phyloP scores from a whole-genome alignment of 2,113 vertebrate species.

The Archilochus colubris region DNA sequence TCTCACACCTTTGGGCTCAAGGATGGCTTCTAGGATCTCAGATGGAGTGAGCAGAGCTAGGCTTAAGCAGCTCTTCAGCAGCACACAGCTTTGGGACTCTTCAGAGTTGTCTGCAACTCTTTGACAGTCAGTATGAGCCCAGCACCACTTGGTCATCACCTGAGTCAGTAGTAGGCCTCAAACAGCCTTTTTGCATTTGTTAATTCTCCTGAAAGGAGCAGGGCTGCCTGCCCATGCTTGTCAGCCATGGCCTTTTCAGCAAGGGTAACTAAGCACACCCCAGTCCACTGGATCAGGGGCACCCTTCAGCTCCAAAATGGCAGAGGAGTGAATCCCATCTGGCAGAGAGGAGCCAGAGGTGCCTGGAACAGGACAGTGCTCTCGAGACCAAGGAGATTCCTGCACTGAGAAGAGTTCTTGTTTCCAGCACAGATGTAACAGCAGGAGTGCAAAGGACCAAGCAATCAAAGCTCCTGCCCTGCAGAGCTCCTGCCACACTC shows the following conservation, averaged over 20 bases:
- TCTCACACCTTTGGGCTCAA: neutral
- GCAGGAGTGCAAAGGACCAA: neutral
- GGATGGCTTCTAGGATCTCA: neutral
- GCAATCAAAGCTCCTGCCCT: too few species aligned
- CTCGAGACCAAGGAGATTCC: neutral
- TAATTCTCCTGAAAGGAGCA: neutral
- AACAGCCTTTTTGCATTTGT: neutral
- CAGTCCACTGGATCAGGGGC: too few species aligned
- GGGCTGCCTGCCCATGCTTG: neutral
- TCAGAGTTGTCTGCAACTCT: neutral
- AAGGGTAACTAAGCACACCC: neutral
- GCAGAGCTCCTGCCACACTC: neutral
- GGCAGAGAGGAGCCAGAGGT: neutral
- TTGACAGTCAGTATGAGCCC: fast-evolving
- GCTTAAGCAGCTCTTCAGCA: neutral
- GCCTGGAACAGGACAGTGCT: neutral
- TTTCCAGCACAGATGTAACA: neutral
- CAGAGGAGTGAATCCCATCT: neutral
- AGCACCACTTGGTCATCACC: neutral
- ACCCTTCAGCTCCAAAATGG: neutral
- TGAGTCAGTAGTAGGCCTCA: neutral
- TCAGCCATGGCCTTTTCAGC: neutral
- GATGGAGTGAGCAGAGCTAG: neutral
- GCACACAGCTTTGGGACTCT: neutral
- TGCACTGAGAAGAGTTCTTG: neutral